phyloP scores from a whole-genome alignment of 2,797 vertebrate genomes.

The Epinephelus coioides region DNA sequence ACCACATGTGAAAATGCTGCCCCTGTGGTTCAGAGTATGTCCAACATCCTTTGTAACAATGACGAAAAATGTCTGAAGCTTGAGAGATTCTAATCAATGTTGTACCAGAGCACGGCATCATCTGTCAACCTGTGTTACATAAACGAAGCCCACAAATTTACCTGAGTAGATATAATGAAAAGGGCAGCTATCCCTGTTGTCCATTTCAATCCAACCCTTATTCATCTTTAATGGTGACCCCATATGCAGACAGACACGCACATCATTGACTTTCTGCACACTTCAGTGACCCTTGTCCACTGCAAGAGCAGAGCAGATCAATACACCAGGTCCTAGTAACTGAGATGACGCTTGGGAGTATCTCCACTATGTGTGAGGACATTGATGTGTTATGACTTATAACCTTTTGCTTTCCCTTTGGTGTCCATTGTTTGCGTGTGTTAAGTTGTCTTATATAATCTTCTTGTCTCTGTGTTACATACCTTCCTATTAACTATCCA shows the following conservation, averaged over 20 bases:
- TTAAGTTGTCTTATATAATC: background rate
- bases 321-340: constrained; percentile 25
- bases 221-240: constrained; percentile 40
- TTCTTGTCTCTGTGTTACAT: background rate
- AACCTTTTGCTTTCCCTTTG: constrained; percentile 2
- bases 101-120: background rate
- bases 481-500: background rate
- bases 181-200: constrained; percentile 27
- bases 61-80: constrained; percentile 2
- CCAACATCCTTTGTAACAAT: background rate
- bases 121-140: constrained; percentile 22
- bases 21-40: background rate
- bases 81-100: background rate
- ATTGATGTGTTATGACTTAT: background rate
- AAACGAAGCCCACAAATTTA: constrained; percentile 9
- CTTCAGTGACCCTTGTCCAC: constrained; percentile 21
- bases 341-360: background rate
- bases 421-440: background rate
- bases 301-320: constrained; percentile 21
- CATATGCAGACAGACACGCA: constrained; percentile 30
- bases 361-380: background rate
- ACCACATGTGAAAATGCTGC: background rate
- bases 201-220: constrained; percentile 6
- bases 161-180: constrained; percentile 40
- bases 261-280: constrained; percentile 35